Evolutionary conservation across 2,113 vertebrate species (phyloP).

Genomic region (Bombycilla garrulus): DNA sequence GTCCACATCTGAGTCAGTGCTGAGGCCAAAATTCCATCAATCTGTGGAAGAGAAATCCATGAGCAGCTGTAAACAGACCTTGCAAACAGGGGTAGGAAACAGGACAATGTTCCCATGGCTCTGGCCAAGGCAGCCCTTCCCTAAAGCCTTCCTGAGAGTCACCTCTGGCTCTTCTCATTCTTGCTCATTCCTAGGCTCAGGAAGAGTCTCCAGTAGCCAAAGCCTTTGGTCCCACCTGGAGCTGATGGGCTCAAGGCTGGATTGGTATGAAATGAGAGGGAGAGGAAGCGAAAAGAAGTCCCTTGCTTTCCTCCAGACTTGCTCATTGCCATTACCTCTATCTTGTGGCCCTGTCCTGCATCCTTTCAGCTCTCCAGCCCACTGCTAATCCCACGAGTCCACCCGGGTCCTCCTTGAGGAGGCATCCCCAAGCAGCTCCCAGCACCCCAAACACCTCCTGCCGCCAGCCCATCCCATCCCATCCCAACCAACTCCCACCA

Average conservation of each 20-base stretch:
- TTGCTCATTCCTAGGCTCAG: neutral
- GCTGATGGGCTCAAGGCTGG: rapidly evolving
- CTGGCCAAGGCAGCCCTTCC: neutral
- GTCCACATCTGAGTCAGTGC: rapidly evolving
- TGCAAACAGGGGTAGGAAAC: neutral
- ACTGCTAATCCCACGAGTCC: rapidly evolving
- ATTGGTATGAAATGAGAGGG: neutral
- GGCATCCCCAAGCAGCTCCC: neutral
- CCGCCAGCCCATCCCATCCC: neutral
- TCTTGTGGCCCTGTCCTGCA: neutral
- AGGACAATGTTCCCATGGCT: rapidly evolving
- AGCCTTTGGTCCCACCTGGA: neutral
- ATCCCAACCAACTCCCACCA: neutral
- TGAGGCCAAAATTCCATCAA: neutral
- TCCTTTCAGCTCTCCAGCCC: neutral
- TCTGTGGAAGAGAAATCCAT: neutral
- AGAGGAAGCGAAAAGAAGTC: neutral
- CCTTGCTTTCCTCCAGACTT: neutral
- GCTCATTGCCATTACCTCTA: rapidly evolving
- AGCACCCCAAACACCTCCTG: neutral
- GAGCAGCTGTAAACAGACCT: neutral
- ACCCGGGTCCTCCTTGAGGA: neutral
- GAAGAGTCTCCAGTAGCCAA: neutral
- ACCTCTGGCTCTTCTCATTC: neutral
- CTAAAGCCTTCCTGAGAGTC: neutral